Evolutionary conservation across 2,888 invertebrate species (phyloP).

Genomic region (Macrosiphum euphorbiae): DNA sequence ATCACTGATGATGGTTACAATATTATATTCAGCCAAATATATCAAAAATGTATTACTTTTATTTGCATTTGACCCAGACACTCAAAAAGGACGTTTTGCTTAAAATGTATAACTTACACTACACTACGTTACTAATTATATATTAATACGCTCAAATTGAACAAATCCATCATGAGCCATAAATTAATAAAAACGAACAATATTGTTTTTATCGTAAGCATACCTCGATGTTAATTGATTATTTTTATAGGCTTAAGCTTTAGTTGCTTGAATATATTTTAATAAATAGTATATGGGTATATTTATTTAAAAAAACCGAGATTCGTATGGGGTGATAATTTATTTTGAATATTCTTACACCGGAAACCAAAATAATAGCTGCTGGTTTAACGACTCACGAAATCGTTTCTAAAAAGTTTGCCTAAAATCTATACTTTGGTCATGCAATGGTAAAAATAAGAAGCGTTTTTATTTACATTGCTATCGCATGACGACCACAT

Average conservation of each 20-base stretch:
- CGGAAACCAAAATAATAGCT: neutral
- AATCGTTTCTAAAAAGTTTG: constrained; percentile 3
- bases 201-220: neutral
- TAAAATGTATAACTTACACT: neutral
- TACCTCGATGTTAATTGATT: neutral
- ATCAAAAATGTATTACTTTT: neutral
- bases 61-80: neutral
- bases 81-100: neutral
- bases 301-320: neutral
- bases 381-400: neutral
- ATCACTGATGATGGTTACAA: neutral
- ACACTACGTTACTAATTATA: neutral
- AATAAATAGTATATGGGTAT: neutral
- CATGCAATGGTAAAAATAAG: constrained; percentile 24
- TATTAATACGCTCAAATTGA: neutral
- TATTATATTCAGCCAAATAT: neutral
- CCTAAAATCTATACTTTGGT: constrained; percentile 25
- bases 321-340: neutral
- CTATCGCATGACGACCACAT: neutral
- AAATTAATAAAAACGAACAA: neutral
- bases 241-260: neutral
- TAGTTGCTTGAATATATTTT: neutral
- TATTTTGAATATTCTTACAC: neutral
- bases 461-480: constrained; percentile 44
- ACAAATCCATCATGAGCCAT: neutral